Evolutionary conservation across 2,888 invertebrate species (phyloP), one percentile per base, ranked within the genome.

Genomic region (Ormyrus labotus): DNA sequence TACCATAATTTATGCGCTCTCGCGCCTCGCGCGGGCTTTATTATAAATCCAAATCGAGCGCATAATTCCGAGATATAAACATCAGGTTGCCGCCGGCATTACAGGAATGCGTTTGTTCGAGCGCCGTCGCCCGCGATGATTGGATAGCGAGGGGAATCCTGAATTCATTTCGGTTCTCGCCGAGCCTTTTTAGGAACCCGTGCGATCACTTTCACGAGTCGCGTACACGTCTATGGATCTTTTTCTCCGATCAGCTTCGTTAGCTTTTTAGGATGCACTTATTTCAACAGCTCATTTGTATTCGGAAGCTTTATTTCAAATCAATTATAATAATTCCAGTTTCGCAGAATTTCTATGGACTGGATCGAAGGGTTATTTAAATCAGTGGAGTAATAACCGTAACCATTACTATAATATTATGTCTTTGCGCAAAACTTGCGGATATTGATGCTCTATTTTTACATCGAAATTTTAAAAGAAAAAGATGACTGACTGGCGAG

Each of bases 1-100:
- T 89, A 89, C 84, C 89, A 89, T 90, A 89, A 90, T 89, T 89
- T 89, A 90, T 89, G 88, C 88, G 88, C 86, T 88, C 88, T 85
- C 84, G 85, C 85, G 83, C 83, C 84, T 83, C 74, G 80, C 82
- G 83, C 84, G 82, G 80, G 87, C 88, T 89, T 87, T 86, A 89
- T 89, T 89, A 88, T 87, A 88, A 87, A 89, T 88, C 88, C 87
- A 87, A 88, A 89, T 88, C 86, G 87, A 83, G 84, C 84, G 85
- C 84, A 87, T 87, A 85, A 87, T 88, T 87, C 85, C 84, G 73
- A 75, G 86, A 87, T 86, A 88, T 87, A 88, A 88, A 88, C 84
- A 85, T 85, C 82, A 77, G 71, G 53, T 13, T 58, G 68, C 10
- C 58, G 45, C 58, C 58, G 73, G 53, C 60, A 57, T 51, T 71